Base-by-base conservation (phyloP, 2,113 vertebrate genomes). In the Danionella cerebrum region DNA sequence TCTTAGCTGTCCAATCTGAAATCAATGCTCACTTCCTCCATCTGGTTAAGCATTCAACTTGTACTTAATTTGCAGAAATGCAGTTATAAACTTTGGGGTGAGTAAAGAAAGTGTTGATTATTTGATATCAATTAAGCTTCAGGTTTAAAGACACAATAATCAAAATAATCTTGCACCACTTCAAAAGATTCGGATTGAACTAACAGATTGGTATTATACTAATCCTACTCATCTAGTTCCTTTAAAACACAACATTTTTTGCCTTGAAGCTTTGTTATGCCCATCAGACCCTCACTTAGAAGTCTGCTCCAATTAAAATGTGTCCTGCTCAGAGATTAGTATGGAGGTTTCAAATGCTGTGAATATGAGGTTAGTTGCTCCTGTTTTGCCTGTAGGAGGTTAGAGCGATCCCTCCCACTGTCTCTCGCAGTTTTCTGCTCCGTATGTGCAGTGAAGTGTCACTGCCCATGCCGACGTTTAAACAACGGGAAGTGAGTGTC, bases 371-470 rank as follows among this genome's bases (percentile, higher is more conserved):
- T 38, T 67, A 1, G 39, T 27, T 25, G 51, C 21, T 35, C 47
- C 16, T 1, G 16, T 52, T 44, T 35, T n/a, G 18, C 36, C 59
- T 8, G 13, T 22, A 63, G 42, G 14, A 60, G 38, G 22, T 14
- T 21, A 42, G 16, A 39, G 35, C 7, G 22, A 19, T 22, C 22
- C 18, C 54, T 16, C 38, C 25, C 13, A 8, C 39, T 33, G 51
- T 31, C 21, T 25, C 39, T 36, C 8, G 9, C 29, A 57, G 39
- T 41, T n/a, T 16, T 24, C 51, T 48, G 42, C 13, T 51, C 41
- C 52, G 47, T 51, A 36, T 74, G 66, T 14, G 25, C 50, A 21
- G 36, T 13, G 38, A 65, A 74, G 69, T 74, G 71, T 57, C 71
- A 69, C 35, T 33, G 71, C 19, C 57, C 69, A 50, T 41, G 33